Percentiles rank a stretch among this genome's conserved stretches.
Evolutionary conservation across 2,113 vertebrate species (phyloP).

Genomic region (Pterocles gutturalis): DNA sequence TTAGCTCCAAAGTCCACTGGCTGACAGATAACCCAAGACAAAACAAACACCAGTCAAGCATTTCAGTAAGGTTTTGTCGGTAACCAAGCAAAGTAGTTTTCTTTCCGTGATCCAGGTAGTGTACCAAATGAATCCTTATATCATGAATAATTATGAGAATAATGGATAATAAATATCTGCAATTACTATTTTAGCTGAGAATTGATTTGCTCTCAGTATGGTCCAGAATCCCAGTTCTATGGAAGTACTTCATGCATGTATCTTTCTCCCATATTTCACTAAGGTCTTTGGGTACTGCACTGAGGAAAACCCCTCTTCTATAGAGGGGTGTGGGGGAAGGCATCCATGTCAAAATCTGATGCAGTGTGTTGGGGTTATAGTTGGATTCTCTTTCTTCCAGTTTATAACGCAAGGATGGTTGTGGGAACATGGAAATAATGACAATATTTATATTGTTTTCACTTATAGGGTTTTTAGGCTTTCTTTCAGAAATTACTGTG

Average conservation of each 20-base stretch:
- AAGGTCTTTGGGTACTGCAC: background rate
- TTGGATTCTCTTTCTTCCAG: background rate
- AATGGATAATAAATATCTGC: background rate
- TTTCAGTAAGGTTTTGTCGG: background rate
- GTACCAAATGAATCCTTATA: background rate
- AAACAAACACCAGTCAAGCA: background rate
- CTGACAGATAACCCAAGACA: background rate
- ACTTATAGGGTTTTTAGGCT: background rate
- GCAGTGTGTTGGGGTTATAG: rapidly evolving
- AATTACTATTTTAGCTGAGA: background rate
- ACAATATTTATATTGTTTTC: background rate
- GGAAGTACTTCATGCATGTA: rapidly evolving
- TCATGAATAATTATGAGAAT: background rate
- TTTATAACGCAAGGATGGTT: rapidly evolving
- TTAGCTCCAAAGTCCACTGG: conserved; percentile 28
- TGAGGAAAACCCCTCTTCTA: background rate
- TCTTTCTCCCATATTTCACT: background rate
- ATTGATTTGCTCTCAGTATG: background rate
- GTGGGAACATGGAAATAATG: background rate
- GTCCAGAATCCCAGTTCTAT: background rate
- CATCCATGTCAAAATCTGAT: rapidly evolving
- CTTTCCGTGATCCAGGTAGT: background rate
- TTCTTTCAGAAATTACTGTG: background rate
- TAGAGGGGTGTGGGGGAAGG: rapidly evolving
- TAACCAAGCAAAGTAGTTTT: background rate